Evolutionary conservation across 92 coral and sea anemone species (phyloP), one percentile per base, ranked within the genome.

Genomic region (Chrysogorgia sp.): DNA sequence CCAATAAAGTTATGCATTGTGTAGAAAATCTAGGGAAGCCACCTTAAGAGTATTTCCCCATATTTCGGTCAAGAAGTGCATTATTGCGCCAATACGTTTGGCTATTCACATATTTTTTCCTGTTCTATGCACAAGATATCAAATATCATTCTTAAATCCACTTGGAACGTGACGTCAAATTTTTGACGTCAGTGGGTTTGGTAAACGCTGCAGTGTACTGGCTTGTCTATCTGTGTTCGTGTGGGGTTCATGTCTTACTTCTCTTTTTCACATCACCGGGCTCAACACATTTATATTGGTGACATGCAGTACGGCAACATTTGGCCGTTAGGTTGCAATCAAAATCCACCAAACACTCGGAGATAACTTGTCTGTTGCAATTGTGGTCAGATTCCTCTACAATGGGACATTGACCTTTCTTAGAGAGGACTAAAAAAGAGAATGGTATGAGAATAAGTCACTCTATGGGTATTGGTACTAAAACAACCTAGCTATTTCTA

Each of bases 281-380:
- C 28, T 72, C 63, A 41, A 72, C 43, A 34, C 79, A 72, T 34
- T 56, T 53, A 14, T 72, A 32, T 33, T 72, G 79, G 55, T 34
- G 79, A 56, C 79, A 72, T 30, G 79, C 79, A 17, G 65, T 72
- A 24, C 79, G 79, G 25, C 79, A 72, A 25, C 79, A 72, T 72
- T 72, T 72, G 43, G 40, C 37, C n/a, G 63, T 34, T 7, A 32
- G 14, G 43, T 56, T 56, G 21, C 79, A 72, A 32, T 72, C 79
- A 56, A 72, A 72, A 72, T 72, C 79, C 32, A 72, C 34, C 26
- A 56, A 34, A 37, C 79, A 72, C 34, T 72, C 65, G 15, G 59
- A 52, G 23, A 49, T 26, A 35, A 72, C 19, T 34, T 72, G 33
- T 37, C 79, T 72, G 63, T 56, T 22, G 79, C 79, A 72, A 32